Base-by-base conservation (phyloP, 2,113 vertebrate species). In the Ascaphus truei region DNA sequence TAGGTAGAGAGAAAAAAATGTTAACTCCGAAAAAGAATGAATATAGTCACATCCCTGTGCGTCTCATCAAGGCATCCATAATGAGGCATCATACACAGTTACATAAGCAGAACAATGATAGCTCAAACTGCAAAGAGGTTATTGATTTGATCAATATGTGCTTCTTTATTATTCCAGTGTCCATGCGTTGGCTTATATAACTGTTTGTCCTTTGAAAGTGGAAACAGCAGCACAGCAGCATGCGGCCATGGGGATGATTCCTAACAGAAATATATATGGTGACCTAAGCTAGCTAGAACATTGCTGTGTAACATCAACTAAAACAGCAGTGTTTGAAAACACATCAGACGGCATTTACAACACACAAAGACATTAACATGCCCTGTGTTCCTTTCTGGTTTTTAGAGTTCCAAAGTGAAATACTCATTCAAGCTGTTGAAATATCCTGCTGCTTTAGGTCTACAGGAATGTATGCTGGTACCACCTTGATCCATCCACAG, bases 131-230 rank as follows among this genome's bases (percentile, higher is more conserved):
- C 22, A 41, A 37, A 53, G 8, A 65, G n/a, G 62, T 27, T 65
- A 65, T 52, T 53, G 62, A 55, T 66, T 27, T 53, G 48, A 66
- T 66, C 62, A 55, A 66, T 56, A 55, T 53, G 25, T 39, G 62
- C 34, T 39, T 65, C 62, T 52, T 29, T 30, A 50, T 63, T 53
- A 37, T 65, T 65, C 16, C 33, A 52, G 7, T 37, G 13, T 13
- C 29, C 45, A 34, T 30, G 26, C 56, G 51, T 33, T 56, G 25
- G 36, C 63, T 41, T 41, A 56, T 39, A 45, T 43, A 56, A 31
- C 51, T 5, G 34, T n/a, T n/a, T 41, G 63, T 56, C 27, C 16
- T 30, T 66, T 43, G 36, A 66, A 66, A 33, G 4, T 15, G 36
- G 12, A 56, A 41, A 66, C 36, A 56, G 50, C 29, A 31, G 50